Conservation (phyloP, 2,797 vertebrate species). For the Bufotes viridis region DNA sequence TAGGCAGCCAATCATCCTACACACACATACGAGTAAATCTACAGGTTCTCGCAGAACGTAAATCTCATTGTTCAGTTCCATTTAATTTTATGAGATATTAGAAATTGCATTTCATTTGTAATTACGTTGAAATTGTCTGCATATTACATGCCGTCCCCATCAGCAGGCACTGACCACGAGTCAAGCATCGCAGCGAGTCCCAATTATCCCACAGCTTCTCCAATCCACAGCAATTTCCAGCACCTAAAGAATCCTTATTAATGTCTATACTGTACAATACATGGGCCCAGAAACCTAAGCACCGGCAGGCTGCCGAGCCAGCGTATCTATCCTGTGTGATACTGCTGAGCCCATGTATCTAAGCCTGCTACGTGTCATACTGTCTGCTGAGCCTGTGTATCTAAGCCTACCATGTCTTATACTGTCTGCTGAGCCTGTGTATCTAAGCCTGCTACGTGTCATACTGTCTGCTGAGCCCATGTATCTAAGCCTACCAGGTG, state of each 20-base stretch:
- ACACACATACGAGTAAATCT: background rate
- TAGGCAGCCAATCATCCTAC: background rate
- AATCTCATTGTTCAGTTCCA: constrained; percentile 27
- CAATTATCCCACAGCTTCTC: background rate
- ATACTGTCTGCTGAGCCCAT: too few species aligned
- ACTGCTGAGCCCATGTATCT: background rate
- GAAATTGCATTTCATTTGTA: constrained; percentile 29
- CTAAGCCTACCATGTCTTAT: too few species aligned
- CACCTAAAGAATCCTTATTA: constrained; percentile 5
- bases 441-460: too few species aligned
- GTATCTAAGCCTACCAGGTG: too few species aligned
- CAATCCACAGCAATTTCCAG: background rate
- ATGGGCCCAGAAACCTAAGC: background rate
- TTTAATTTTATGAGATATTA: constrained; percentile 24
- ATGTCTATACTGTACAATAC: background rate
- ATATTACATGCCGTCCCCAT: constrained; percentile 11
- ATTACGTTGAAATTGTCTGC: constrained; percentile 9
- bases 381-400: background rate
- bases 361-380: background rate
- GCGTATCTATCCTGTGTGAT: background rate
- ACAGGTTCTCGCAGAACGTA: background rate
- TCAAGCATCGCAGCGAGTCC: constrained; percentile 1
- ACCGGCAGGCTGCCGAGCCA: background rate
- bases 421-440: too few species aligned
- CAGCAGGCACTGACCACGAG: constrained; percentile 10